phyloP scores from a whole-genome alignment of 2,888 invertebrate species.

The Itoplectis maculator region DNA sequence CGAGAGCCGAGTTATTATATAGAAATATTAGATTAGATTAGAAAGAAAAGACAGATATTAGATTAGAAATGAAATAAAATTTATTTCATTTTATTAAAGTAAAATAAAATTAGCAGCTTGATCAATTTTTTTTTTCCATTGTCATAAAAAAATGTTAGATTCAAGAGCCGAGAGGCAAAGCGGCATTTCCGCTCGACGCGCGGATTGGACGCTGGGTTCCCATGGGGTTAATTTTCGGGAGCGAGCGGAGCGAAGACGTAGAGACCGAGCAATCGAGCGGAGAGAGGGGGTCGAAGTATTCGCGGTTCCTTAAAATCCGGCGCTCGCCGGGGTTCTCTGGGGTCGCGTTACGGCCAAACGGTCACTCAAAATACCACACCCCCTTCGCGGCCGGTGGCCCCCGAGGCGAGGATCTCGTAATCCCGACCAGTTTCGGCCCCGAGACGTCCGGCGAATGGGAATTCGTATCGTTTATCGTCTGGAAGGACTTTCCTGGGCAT shows the following conservation, averaged over 20 bases:
- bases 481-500: constrained; percentile 60
- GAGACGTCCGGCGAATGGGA: constrained; percentile 59
- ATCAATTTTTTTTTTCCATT: too few relatives aligned
- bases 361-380: constrained; percentile 81
- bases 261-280: constrained; percentile 29
- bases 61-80: too few relatives aligned
- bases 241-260: constrained; percentile 63
- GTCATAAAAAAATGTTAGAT: constrained; percentile 15
- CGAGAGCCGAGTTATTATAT: too few relatives aligned
- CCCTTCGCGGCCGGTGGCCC: constrained; percentile 69
- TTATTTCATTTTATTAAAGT: neutral
- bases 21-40: too few relatives aligned
- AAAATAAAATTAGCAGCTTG: neutral
- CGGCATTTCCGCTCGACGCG: constrained; percentile 46
- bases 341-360: constrained; percentile 81
- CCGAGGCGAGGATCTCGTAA: constrained; percentile 74
- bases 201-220: constrained; percentile 74
- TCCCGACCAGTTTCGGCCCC: constrained; percentile 54
- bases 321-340: constrained; percentile 76
- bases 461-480: constrained; percentile 67
- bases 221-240: constrained; percentile 81
- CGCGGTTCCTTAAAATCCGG: constrained; percentile 84
- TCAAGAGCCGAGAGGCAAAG: constrained; percentile 1
- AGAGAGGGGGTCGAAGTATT: constrained; percentile 78
- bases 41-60: too few relatives aligned